A percentile compares a stretch with the other conserved stretches of the same genome.
phyloP scores from a whole-genome alignment of 92 coral and sea anemone genomes.

The Pocillopora grandis region DNA sequence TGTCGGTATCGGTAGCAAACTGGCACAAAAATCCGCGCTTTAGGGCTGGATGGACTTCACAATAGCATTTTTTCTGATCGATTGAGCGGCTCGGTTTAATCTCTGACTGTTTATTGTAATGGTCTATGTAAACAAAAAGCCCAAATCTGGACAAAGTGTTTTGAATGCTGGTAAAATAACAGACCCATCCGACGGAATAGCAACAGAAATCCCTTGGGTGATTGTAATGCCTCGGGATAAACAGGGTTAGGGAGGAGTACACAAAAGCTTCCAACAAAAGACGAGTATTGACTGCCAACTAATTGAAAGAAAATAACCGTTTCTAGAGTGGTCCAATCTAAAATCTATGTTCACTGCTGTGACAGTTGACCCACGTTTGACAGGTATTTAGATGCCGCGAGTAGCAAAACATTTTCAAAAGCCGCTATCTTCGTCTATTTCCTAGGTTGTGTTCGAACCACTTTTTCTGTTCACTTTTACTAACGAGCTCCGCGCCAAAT shows the following conservation, averaged over 20 bases:
- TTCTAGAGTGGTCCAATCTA: neutral
- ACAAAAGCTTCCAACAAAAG: neutral
- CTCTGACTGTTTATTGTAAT: neutral
- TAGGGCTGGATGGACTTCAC: neutral
- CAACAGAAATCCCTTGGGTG: slow-evolving; percentile 33
- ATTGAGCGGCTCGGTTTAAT: slow-evolving; percentile 25
- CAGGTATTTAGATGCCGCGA: no score
- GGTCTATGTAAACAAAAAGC: slow-evolving; percentile 15
- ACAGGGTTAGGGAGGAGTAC: neutral
- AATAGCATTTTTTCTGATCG: neutral
- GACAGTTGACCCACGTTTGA: neutral
- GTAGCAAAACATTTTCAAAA: no score
- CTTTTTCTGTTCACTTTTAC: neutral
- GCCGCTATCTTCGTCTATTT: neutral
- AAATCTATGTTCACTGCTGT: neutral
- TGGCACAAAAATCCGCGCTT: neutral
- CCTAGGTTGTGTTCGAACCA: neutral
- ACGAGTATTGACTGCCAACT: neutral
- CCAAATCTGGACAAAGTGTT: slow-evolving; percentile 33
- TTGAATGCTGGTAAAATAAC: neutral
- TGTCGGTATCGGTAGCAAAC: neutral
- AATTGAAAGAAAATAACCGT: neutral
- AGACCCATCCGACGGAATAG: slow-evolving; percentile 20
- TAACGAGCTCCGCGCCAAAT: neutral
- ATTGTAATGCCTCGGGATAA: neutral